These are phyloP conservation scores for Campylomormyrus tamandua DNA, from an alignment of 2,113 vertebrate species.

Conservation along the genomic window DNA sequence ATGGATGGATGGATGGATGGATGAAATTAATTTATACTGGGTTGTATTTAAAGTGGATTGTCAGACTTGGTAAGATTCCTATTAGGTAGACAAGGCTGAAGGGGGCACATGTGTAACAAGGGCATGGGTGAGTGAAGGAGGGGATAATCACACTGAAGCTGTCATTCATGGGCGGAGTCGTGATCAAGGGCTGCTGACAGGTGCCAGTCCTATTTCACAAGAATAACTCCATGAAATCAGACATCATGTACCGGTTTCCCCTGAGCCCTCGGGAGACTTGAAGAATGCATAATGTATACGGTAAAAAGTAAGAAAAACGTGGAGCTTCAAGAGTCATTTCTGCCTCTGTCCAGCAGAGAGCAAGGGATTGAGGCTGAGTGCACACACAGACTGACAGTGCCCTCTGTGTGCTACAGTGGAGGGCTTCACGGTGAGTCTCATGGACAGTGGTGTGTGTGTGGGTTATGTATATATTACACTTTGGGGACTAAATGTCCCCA, in stretches of 20 bases:
- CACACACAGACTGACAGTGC: background rate
- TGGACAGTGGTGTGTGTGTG: background rate
- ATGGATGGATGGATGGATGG: background rate
- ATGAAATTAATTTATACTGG: background rate
- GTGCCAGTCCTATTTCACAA: background rate
- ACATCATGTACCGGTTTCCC: background rate
- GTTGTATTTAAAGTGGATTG: background rate
- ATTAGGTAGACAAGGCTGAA: background rate
- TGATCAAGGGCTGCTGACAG: background rate
- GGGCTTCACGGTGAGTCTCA: constrained; percentile 33
- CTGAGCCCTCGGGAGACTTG: background rate
- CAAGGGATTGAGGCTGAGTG: constrained; percentile 12
- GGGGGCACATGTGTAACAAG: background rate
- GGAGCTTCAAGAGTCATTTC: background rate
- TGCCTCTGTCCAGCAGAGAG: constrained; percentile 1
- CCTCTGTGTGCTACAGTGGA: constrained; percentile 36
- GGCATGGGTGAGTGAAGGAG: background rate
- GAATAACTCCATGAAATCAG: background rate
- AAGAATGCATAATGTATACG: background rate
- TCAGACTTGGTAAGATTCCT: background rate
- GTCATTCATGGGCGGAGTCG: background rate
- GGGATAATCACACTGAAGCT: background rate
- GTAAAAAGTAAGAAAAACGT: background rate
- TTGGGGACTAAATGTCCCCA: background rate
- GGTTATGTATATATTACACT: background rate